Evolutionary conservation across 2,113 vertebrate genomes (phyloP), one percentile per base, ranked within the genome.

Genomic region (Osmerus mordax): DNA sequence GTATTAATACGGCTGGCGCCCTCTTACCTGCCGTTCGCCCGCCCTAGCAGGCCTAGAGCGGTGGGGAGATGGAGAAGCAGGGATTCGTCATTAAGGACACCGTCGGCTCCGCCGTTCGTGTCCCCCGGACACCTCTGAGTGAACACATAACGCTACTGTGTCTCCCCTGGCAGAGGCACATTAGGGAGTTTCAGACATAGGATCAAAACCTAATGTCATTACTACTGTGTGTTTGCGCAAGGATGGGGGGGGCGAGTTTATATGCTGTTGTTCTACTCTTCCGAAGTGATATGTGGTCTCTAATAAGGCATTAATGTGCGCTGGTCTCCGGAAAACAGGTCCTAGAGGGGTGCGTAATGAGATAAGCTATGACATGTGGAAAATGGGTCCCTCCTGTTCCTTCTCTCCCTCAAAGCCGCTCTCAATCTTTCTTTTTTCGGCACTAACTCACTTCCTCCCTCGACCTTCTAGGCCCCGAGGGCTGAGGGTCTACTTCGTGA

Each of bases 331-430:
- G 65, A 76, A 47, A 76, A 52, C 56, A 16, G 19, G 8, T 53
- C 68, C 72, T 78, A 18, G 58, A 23, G 72, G 47, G 16, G 51
- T 16, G 16, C 18, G 14, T 32, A 60, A 78, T 56, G 28, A 78
- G 68, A 78, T 77, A 78, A n/a, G 67, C 12, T 53, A 23, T 74
- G 65, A 78, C 63, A 80, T 18, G 51, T 80, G 64, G 72, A 70
- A 69, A 65, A 68, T 56, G 65, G 51, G 5, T 51, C 28, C 13
- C 8, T 23, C 55, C 59, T 52, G 18, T 73, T 80, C 69, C 67
- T 70, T 54, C 28, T 76, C 69, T 60, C 25, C 19, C 58, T 54
- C 55, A 70, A 41, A 64, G 25, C 21, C 29, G 9, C 55, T 64
- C 29, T 79, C 52, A 56, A 53, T 56, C 64, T n/a, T 25, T 9